phyloP scores from a whole-genome alignment of 2,888 invertebrate genomes.

The Alentia gelatinosa region DNA sequence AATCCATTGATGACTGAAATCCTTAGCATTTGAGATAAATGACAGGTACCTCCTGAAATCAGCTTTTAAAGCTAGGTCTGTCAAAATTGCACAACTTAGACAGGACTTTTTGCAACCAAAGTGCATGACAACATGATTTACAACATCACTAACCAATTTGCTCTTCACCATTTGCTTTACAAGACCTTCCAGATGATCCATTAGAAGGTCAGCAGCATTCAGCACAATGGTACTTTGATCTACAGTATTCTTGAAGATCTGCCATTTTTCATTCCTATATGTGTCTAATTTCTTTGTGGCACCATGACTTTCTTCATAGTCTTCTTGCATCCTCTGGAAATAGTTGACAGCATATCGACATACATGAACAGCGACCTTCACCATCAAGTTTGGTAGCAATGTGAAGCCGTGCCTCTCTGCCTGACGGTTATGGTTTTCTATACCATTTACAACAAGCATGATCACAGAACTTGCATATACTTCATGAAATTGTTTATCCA shows the following conservation, averaged over 20 bases:
- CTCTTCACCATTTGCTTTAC: neutral
- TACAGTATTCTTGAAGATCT: neutral
- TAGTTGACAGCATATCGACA: neutral
- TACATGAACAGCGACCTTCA: conserved; percentile 1
- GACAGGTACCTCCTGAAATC: neutral
- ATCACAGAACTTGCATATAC: neutral
- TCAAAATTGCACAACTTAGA: neutral
- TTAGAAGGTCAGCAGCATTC: neutral
- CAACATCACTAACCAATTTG: neutral
- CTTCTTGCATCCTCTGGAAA: neutral
- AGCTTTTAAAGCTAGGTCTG: conserved; percentile 26
- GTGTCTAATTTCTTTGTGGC: neutral
- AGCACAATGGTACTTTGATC: neutral
- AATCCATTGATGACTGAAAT: neutral
- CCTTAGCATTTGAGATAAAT: neutral
- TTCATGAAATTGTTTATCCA: neutral
- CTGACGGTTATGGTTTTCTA: neutral
- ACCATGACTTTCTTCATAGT: conserved; percentile 21
- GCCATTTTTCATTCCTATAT: neutral
- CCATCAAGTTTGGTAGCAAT: neutral
- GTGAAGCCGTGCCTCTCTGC: neutral
- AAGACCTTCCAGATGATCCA: neutral
- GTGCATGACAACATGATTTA: neutral
- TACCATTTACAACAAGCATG: conserved; percentile 16
- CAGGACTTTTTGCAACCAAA: neutral